A percentile compares a stretch with the other conserved stretches of the same genome.
phyloP scores from a whole-genome alignment of 2,113 vertebrate species.

The Plecotus auritus region DNA sequence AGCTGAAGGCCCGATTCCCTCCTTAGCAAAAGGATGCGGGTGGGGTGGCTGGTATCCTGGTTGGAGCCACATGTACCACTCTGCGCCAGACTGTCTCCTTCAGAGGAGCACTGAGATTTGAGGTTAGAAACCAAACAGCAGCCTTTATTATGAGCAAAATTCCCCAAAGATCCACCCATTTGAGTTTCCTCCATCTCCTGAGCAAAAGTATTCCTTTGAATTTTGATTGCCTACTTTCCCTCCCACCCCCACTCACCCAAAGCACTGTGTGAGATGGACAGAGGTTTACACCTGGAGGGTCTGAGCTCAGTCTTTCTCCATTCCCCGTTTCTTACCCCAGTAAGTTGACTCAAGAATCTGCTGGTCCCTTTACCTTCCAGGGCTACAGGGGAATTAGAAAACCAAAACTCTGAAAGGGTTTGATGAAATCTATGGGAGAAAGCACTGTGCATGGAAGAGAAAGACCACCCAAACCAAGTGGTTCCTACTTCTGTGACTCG shows the following conservation, averaged over 20 bases:
- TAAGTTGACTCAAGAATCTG: background rate
- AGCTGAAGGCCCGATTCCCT: background rate
- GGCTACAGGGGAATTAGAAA: background rate
- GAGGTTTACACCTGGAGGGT: background rate
- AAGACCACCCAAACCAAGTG: background rate
- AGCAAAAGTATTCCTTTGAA: background rate
- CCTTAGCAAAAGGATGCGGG: background rate
- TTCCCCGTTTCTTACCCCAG: background rate
- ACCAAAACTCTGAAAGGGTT: background rate
- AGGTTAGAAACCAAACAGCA: background rate
- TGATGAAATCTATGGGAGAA: background rate
- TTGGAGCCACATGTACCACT: background rate
- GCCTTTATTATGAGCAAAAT: background rate
- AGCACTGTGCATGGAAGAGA: background rate
- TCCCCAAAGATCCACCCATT: background rate
- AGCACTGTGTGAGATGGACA: background rate
- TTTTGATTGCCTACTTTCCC: background rate
- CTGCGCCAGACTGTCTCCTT: background rate
- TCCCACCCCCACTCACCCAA: no score
- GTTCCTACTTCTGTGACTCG: background rate
- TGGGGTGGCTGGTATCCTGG: background rate
- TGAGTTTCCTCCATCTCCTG: background rate
- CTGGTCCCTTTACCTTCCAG: background rate
- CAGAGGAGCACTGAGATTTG: background rate
- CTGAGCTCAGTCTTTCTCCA: background rate